phyloP scores from a whole-genome alignment of 2,113 vertebrate genomes.

The Regulus satrapa region DNA sequence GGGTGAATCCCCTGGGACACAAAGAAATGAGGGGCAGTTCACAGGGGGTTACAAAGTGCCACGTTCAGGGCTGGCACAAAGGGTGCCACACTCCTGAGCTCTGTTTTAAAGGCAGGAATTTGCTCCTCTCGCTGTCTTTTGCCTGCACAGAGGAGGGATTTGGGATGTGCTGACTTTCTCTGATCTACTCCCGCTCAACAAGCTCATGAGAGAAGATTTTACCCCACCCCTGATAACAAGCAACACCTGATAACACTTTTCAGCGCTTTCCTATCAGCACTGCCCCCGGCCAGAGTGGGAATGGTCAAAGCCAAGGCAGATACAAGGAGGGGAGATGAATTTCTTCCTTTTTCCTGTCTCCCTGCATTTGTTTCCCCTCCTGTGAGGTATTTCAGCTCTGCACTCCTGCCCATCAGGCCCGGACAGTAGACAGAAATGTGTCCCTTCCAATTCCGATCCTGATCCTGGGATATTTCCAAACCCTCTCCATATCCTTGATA shows the following conservation, averaged over 20 bases:
- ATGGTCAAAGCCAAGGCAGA: neutral
- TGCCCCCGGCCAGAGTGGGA: neutral
- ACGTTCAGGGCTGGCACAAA: neutral
- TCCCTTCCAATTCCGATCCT: conserved; percentile 40
- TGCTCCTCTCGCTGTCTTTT: neutral
- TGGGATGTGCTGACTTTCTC: neutral
- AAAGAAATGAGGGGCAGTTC: neutral
- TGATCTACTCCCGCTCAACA: neutral
- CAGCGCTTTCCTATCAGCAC: neutral
- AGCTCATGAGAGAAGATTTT: neutral
- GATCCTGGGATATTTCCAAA: conserved; percentile 33
- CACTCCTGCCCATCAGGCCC: neutral
- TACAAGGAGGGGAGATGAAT: neutral
- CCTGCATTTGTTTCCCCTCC: neutral
- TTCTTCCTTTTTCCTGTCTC: neutral
- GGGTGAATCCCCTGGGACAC: neutral
- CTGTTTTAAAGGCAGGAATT: neutral
- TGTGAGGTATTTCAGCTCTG: neutral
- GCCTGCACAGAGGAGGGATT: neutral
- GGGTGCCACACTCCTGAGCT: rapidly evolving
- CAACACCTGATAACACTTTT: neutral
- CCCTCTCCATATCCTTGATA: conserved; percentile 69
- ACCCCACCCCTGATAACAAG: neutral
- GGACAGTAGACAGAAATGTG: conserved; percentile 53
- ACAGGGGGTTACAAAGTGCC: neutral